Conservation (phyloP, 2,888 invertebrate species). For the Thymelicus sylvestris region DNA sequence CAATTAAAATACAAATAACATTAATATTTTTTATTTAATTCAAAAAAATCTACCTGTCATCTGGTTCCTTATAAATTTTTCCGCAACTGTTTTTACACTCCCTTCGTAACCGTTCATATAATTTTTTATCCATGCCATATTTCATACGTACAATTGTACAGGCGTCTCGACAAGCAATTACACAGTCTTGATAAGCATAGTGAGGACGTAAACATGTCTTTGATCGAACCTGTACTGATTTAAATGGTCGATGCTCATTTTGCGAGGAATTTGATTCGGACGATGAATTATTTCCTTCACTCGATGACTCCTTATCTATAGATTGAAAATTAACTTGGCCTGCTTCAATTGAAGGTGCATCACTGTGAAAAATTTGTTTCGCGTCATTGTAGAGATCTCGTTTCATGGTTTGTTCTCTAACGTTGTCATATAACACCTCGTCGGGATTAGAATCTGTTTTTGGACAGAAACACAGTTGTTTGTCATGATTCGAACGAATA, state of each 20-base stretch:
- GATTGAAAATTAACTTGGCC: neutral
- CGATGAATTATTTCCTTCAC: neutral
- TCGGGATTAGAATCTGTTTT: no score
- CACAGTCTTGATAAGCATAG: conserved; percentile 45
- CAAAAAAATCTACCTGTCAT: no score
- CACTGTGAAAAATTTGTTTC: no score
- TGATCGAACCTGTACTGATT: neutral
- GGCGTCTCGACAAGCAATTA: conserved; percentile 50
- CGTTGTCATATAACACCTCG: no score
- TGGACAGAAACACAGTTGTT: no score
- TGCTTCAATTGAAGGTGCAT: neutral
- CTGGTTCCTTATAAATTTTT: conserved; percentile 41
- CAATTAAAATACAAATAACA: no score
- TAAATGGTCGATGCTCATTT: neutral
- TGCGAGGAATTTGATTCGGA: neutral
- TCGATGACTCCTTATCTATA: neutral
- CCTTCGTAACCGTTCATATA: conserved; percentile 47
- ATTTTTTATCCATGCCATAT: conserved; percentile 44
- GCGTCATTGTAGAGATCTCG: no score
- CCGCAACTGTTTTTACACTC: conserved; percentile 54
- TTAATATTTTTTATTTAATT: no score
- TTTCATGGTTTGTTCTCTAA: no score
- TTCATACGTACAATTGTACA: conserved; percentile 45
- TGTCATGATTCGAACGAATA: no score
- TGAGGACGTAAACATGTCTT: neutral